Evolutionary conservation across 2,888 invertebrate species (phyloP), one percentile per base, ranked within the genome.

Genomic region (Cotesia congregata): DNA sequence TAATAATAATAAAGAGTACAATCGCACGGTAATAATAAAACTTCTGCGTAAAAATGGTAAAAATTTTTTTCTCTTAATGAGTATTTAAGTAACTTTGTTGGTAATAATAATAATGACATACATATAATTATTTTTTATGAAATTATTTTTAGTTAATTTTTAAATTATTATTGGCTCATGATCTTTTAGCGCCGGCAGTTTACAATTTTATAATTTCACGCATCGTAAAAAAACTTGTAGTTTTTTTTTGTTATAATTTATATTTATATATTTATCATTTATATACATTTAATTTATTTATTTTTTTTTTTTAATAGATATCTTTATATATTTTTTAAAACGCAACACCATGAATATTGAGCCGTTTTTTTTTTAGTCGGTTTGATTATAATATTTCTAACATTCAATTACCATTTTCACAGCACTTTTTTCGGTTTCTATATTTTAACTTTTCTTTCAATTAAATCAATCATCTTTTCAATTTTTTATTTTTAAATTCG

Each of bases 61-160:
- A 76, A 64, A 71, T 75, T 78, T 76, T 12, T 77, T 78, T 72
- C 50, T 50, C 50, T 7, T 50, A 50, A 79, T 80, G 77, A 82
- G 77, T 82, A 82, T 82, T 84, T 83, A 85, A 85, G 83, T 84
- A 85, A 83, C 82, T 74, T 77, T 74, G 74, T 82, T 62, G 69
- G 76, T 76, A 40, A 17, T 41, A 20, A 60, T 68, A 12, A 38
- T 73, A 41, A 75, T 62, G 75, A 77, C 30, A 30, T 30, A 62
- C n/a, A 40, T 65, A 6, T 50, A 17, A 17, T 17, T 17, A 17
- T 50, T 39, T 20, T n/a, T 38, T 2, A 59, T 40, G 68, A 41
- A 61, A 62, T 64, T n/a, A 39, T 74, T 68, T 72, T 59, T 72
- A 69, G 41, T 59, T 60, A 60, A 9, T n/a, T n/a, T 60, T 75